Evolutionary conservation across 2,888 invertebrate genomes (phyloP).

Genomic region (Ichneumoninae sp.): DNA sequence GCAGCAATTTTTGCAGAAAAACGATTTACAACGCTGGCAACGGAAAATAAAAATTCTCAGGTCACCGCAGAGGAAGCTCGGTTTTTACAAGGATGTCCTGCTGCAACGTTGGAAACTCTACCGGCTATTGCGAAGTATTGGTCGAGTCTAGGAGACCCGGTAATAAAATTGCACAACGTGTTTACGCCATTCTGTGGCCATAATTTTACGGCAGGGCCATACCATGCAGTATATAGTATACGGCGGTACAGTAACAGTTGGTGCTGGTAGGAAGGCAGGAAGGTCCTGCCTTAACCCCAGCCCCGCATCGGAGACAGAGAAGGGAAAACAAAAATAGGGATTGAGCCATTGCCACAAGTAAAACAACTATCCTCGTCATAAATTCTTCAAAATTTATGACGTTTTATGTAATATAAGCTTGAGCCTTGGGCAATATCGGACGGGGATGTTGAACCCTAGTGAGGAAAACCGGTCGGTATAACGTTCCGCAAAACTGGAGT

Average conservation of each 20-base stretch:
- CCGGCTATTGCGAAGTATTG: neutral
- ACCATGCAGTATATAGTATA: constrained; percentile 30
- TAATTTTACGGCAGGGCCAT: constrained; percentile 57
- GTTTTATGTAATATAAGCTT: constrained; percentile 1
- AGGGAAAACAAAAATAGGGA: constrained; percentile 20
- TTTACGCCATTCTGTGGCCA: constrained; percentile 72
- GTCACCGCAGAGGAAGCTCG: neutral
- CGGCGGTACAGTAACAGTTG: constrained; percentile 36
- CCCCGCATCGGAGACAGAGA: neutral
- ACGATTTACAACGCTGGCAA: neutral
- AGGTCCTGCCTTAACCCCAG: constrained; percentile 17
- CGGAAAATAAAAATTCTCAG: neutral
- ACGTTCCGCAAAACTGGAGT: constrained; percentile 60
- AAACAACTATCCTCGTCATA: constrained; percentile 51
- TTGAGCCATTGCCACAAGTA: constrained; percentile 1
- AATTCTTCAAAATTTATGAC: constrained; percentile 55
- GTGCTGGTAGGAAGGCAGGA: constrained; percentile 18
- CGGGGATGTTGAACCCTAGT: constrained; percentile 8
- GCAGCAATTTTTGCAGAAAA: neutral
- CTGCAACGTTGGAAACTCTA: neutral
- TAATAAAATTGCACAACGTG: constrained; percentile 72
- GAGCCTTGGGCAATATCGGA: neutral
- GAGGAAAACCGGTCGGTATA: constrained; percentile 20
- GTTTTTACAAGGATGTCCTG: neutral
- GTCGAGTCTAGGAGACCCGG: neutral